A percentile compares a stretch with the other conserved stretches of the same genome.
Evolutionary conservation across 2,113 vertebrate species (phyloP).

Genomic region (Cryptomyrus ogoouensis): DNA sequence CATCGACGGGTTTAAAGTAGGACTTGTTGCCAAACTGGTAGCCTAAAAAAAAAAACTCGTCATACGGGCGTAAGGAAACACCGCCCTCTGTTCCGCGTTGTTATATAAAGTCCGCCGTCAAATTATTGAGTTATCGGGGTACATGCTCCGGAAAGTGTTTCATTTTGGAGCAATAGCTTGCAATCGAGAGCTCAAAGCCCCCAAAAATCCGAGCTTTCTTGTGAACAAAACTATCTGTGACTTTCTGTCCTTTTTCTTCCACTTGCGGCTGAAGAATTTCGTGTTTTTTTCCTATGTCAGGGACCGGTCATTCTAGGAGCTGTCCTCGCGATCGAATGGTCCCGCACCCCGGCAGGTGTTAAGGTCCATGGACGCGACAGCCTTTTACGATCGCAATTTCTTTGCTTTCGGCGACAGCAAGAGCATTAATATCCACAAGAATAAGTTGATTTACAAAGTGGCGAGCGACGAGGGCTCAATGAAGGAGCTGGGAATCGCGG

Average conservation of each 20-base stretch:
- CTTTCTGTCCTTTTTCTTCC: background rate
- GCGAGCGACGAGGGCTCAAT: conserved; percentile 73
- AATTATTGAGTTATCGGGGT: background rate
- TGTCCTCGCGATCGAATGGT: conserved; percentile 39
- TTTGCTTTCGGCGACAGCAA: conserved; percentile 69
- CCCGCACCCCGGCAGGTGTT: conserved; percentile 78
- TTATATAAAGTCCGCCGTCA: conserved; percentile 29
- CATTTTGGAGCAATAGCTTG: conserved; percentile 29
- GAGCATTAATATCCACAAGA: conserved; percentile 50
- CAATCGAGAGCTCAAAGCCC: background rate
- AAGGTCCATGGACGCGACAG: conserved; percentile 98
- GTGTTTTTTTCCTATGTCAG: conserved; percentile 24
- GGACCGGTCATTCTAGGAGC: background rate
- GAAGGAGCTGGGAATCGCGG: conserved; percentile 84
- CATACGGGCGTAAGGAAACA: conserved; percentile 17
- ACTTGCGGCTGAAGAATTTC: background rate
- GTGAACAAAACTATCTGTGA: background rate
- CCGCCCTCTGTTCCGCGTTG: conserved; percentile 26
- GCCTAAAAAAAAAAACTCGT: conserved; percentile 22
- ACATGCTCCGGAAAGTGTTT: background rate
- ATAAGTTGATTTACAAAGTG: conserved; percentile 61
- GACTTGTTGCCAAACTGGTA: conserved; percentile 27
- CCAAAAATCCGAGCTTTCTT: background rate
- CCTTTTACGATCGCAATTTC: conserved; percentile 93
- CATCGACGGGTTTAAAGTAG: background rate